Base-by-base conservation (phyloP, 2,113 vertebrate genomes). In the Macquaria australasica region DNA sequence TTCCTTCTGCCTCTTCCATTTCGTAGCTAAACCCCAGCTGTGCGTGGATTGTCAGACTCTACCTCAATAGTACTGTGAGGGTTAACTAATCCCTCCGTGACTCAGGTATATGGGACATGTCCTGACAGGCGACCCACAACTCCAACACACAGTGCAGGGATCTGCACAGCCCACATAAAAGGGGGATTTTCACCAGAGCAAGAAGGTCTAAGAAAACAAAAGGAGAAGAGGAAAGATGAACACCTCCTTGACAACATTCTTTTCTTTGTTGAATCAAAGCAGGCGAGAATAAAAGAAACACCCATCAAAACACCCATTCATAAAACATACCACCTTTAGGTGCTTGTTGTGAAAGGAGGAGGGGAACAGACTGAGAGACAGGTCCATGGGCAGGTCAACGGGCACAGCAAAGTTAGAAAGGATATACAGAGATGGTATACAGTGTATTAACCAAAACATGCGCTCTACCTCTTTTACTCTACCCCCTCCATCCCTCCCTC, bases 191-290 rank as follows among this genome's bases (percentile, higher is more conserved):
- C 88, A 93, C 87, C 71, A 48, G 73, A 89, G 91, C 84, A 87
- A 87, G 91, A 91, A 86, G 93, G 86, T 85, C 69, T 92, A 91
- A 85, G 86, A 93, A 94, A 94, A 96, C 91, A 94, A 95, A 94
- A 92, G 80, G 73, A 63, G 80, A 87, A 76, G 77, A 92, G 79
- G 88, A 87, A 92, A 92, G 84, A 88, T 88, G 83, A 89, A 85
- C 86, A 92, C 90, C 86, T 89, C 80, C 87, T 92, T 90, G 90
- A 95, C 89, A 93, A 90, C 90, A 91, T 92, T 85, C 83, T 93
- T 94, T 87, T 93, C 92, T 95, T 94, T 93, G 94, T 92, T 87
- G 79, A 94, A 93, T 94, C 92, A 93, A 91, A 95, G 90, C 68
- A 85, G 63, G 73, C 72, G 60, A 75, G 80, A 77, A 93, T 90